Percentiles rank a stretch among this genome's conserved stretches.
Evolutionary conservation across 2,113 vertebrate genomes (phyloP).

Genomic region (Scopus umbretta): DNA sequence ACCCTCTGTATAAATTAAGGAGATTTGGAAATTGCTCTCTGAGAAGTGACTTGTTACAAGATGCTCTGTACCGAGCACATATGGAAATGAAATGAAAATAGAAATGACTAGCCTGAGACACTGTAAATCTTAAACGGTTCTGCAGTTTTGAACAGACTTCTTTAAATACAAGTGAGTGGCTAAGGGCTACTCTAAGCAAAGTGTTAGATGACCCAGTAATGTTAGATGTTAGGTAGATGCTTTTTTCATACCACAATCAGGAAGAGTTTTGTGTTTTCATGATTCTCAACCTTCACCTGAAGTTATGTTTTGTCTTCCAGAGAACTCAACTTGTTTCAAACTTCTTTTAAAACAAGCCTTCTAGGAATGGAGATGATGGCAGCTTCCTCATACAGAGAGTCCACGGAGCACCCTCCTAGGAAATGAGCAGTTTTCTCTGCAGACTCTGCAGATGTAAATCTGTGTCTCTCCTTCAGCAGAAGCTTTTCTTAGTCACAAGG

Average conservation of each 20-base stretch:
- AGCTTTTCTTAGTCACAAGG: not conserved
- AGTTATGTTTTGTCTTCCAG: not conserved
- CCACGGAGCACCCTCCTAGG: not conserved
- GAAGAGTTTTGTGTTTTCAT: not conserved
- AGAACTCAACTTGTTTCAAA: not conserved
- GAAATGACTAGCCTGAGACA: not conserved
- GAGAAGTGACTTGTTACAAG: slow-evolving; percentile 26
- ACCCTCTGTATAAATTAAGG: slow-evolving; percentile 15
- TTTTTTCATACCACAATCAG: not conserved
- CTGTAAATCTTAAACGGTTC: not conserved
- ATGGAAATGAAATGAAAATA: slow-evolving; percentile 50
- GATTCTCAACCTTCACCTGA: not conserved
- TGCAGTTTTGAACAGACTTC: not conserved
- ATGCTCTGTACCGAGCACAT: slow-evolving; percentile 2
- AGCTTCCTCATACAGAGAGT: not conserved
- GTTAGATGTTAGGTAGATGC: not conserved
- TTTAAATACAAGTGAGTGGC: not conserved
- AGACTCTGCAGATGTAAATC: not conserved
- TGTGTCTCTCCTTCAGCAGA: not conserved
- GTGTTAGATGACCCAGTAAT: not conserved
- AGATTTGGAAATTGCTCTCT: slow-evolving; percentile 1
- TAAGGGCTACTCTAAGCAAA: not conserved
- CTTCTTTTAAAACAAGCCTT: not conserved
- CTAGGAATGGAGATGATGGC: not conserved
- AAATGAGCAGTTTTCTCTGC: not conserved